Base-by-base conservation (phyloP, 2,797 vertebrate genomes). In the Bucorvus abyssinicus region DNA sequence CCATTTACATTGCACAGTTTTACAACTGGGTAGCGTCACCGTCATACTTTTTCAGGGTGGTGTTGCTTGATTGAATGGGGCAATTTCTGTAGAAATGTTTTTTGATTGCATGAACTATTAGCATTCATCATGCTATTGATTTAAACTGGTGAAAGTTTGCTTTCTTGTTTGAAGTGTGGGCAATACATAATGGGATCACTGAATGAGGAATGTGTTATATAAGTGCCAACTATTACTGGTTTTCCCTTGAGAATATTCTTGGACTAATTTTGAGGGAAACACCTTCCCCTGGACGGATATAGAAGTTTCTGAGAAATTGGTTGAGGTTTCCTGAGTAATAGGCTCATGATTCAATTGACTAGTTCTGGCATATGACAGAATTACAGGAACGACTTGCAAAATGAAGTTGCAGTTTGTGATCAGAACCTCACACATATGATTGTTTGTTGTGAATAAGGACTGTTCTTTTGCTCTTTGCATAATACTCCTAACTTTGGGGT, bases 31-130 rank as follows among this genome's bases (percentile, higher is more conserved):
- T 75, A 86, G 20, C 40, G 38, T n/a, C 45, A 6, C 36, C 87
- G 36, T 89, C 61, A 49, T 69, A 10, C 16, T 59, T 86, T 68
- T 93, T 79, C 55, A 93, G 91, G 87, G 83, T 95, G 83, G 85
- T 94, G 87, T 61, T 78, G 30, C 68, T 76, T 70, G 29, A 40
- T 5, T 49, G 30, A 80, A 75, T 94, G 89, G 69, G 83, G 84
- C 19, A 91, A 86, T 90, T 91, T 85, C 69, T 71, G 47, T 69
- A 83, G 59, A 89, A 93, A 56, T 77, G 12, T 24, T 81, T 79
- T 47, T 64, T 30, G 65, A 61, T 84, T 84, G 94, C 70, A 52
- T 71, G 76, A 75, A 84, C 42, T 68, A 7, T 52, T 85, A 68
- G n/a, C 4, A 30, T 68, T 92, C 47, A 59, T 65, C 36, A 30